Base-by-base conservation (phyloP, 37 sponge, comb jelly and placozoan species). In the Cladorhizidae sp. region DNA sequence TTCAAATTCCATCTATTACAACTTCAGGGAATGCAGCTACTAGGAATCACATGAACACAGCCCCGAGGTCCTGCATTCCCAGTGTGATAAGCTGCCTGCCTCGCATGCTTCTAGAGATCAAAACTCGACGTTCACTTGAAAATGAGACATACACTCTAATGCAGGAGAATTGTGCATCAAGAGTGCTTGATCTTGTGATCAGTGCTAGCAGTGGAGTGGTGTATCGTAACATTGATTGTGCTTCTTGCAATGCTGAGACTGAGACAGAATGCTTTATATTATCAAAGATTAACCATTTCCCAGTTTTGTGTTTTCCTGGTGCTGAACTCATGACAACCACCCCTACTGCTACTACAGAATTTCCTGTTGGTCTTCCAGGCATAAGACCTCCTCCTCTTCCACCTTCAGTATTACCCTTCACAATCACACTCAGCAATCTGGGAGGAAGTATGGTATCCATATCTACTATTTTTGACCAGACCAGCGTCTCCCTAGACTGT, bases 401-500 rank as follows among this genome's bases (percentile, higher is more conserved):
- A 59, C 5, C 6, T 6, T 1, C 6, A 23, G 57, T 15, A 17
- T 31, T 80, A 6, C 57, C 70, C 3, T 80, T 80, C 55, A 80
- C 50, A 8, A 33, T 80, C 14, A 22, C 54, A 20, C 80, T 80
- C 39, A 51, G 54, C 40, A 45, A 50, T 54, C 25, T 36, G 3
- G 56, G 70, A 21, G 70, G 33, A 18, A 70, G 80, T n/a, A n/a
- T n/a, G 18, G 76, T 80, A 56, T 9, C 57, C 33, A 38, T 56
- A 20, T 2, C 38, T 11, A 31, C 38, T 22, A 40, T 54, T 6
- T 8, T 40, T 14, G 39, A 50, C 0, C 36, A 26, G 2, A 18
- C 35, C 20, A 55, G 33, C 38, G 36, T 80, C 37, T 36, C 57
- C 2, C 8, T 65, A 33, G 57, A 35, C 70, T 23, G 67, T 25